A percentile compares a stretch with the other conserved stretches of the same genome.
phyloP scores from a whole-genome alignment of 2,888 invertebrate genomes.

The Heliconius hortense region DNA sequence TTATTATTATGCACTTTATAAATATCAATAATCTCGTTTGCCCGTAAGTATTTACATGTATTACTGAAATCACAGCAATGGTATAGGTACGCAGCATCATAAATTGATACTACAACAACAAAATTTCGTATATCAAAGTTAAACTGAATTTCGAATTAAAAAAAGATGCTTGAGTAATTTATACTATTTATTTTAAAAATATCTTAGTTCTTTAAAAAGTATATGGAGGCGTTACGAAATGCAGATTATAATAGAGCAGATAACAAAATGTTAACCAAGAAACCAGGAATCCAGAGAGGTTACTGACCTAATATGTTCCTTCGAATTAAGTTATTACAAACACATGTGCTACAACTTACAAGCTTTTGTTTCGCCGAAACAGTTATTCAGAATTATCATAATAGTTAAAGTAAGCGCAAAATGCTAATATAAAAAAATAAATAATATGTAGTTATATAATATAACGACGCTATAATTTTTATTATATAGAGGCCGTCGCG shows the following conservation, averaged over 20 bases:
- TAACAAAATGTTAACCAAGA: conserved; percentile 39
- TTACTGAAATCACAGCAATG: not conserved
- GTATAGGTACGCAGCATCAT: not conserved
- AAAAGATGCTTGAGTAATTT: not conserved
- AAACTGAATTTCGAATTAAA: not conserved
- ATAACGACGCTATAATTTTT: not conserved
- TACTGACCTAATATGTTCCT: conserved; percentile 39
- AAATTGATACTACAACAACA: not conserved
- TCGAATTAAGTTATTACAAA: conserved; percentile 28
- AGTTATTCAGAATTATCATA: not conserved
- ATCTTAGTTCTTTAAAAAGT: too few species aligned
- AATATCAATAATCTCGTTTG: not conserved
- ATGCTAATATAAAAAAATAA: not conserved
- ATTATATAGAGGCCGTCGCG: too few species aligned
- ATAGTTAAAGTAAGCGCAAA: not conserved
- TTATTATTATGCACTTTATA: not conserved
- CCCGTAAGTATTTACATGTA: not conserved
- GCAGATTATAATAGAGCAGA: conserved; percentile 40
- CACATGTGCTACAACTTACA: conserved; percentile 19
- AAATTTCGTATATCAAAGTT: conserved; percentile 6
- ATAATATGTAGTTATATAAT: not conserved
- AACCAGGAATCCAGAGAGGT: conserved; percentile 41
- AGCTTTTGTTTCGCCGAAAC: conserved; percentile 1
- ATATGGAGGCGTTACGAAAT: conserved; percentile 29
- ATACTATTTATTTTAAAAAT: not conserved